Conservation (phyloP, 2,888 invertebrate genomes). For the Andrena haemorrhoa region DNA sequence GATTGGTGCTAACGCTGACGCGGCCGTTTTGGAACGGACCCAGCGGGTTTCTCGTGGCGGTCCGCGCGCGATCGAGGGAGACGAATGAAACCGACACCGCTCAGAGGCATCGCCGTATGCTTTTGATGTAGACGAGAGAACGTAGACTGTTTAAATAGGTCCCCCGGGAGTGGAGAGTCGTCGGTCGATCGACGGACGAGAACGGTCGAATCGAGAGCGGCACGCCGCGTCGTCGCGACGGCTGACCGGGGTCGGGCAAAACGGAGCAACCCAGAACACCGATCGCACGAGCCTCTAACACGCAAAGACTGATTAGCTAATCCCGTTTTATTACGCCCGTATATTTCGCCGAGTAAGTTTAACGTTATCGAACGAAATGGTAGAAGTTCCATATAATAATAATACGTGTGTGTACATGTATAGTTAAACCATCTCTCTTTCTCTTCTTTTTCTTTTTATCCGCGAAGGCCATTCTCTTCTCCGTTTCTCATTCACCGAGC, state of each 20-base stretch:
- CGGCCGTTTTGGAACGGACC: conserved; percentile 24
- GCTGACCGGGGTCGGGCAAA: neutral
- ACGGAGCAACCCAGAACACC: conserved; percentile 73
- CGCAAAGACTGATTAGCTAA: conserved; percentile 85
- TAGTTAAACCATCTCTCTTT: neutral
- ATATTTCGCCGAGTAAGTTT: conserved; percentile 82
- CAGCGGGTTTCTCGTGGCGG: conserved; percentile 1
- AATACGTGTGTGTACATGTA: conserved; percentile 34
- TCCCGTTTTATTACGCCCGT: conserved; percentile 81
- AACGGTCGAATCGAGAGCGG: conserved; percentile 52
- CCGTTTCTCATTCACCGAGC: neutral
- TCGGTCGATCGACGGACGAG: conserved; percentile 77
- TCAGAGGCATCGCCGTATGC: conserved; percentile 30
- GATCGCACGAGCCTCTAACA: conserved; percentile 84
- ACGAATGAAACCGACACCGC: conserved; percentile 14
- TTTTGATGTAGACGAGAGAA: conserved; percentile 78
- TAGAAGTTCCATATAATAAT: conserved; percentile 80
- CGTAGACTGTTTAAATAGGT: conserved; percentile 81
- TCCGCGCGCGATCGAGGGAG: neutral
- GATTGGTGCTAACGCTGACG: conserved; percentile 39
- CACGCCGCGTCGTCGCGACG: conserved; percentile 8
- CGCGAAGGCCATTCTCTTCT: conserved; percentile 19
- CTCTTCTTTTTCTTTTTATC: conserved; percentile 24
- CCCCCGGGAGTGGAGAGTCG: conserved; percentile 78
- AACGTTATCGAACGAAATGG: conserved; percentile 77